These are phyloP conservation scores for Conops quadrifasciatus DNA, from an alignment of 2,888 invertebrate genomes.

Conservation along the genomic window DNA sequence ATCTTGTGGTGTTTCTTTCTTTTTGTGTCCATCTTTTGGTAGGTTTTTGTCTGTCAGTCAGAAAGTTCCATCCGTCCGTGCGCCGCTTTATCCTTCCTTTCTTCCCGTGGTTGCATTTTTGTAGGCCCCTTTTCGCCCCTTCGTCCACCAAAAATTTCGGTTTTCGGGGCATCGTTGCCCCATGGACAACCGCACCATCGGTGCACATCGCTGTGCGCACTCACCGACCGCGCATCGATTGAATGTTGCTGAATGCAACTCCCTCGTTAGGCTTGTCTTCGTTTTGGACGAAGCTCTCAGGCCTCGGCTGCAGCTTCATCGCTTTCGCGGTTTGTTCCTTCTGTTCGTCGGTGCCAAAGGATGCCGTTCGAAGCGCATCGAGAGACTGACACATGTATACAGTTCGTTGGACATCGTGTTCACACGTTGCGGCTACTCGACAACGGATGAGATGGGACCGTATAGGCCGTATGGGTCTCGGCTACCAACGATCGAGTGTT, in stretches of 20 bases:
- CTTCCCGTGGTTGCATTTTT: too few relatives aligned
- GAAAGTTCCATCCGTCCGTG: too few relatives aligned
- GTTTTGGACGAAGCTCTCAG: background rate
- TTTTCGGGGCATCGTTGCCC: background rate
- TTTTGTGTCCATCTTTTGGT: too few relatives aligned
- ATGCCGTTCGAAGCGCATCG: slow-evolving; percentile 42
- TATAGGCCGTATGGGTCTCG: slow-evolving; percentile 1
- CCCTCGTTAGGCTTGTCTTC: slow-evolving; percentile 62
- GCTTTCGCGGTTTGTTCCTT: background rate
- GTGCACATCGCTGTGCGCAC: background rate
- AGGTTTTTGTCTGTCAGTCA: too few relatives aligned
- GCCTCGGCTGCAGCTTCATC: background rate
- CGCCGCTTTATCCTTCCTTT: too few relatives aligned
- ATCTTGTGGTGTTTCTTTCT: too few relatives aligned
- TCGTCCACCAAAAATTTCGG: background rate
- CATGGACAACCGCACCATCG: background rate
- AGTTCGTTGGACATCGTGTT: slow-evolving; percentile 62
- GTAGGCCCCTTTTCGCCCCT: too few relatives aligned
- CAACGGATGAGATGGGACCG: background rate
- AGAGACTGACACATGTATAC: slow-evolving; percentile 65
- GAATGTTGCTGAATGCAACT: slow-evolving; percentile 49
- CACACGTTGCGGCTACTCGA: slow-evolving; percentile 36
- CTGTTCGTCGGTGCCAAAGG: slow-evolving; percentile 39
- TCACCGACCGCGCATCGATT: slow-evolving; percentile 15
- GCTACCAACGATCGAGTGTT: slow-evolving; percentile 40